phyloP scores from a whole-genome alignment of 1,140 invertebrate species.

The Drosophila pseudoananassae region DNA sequence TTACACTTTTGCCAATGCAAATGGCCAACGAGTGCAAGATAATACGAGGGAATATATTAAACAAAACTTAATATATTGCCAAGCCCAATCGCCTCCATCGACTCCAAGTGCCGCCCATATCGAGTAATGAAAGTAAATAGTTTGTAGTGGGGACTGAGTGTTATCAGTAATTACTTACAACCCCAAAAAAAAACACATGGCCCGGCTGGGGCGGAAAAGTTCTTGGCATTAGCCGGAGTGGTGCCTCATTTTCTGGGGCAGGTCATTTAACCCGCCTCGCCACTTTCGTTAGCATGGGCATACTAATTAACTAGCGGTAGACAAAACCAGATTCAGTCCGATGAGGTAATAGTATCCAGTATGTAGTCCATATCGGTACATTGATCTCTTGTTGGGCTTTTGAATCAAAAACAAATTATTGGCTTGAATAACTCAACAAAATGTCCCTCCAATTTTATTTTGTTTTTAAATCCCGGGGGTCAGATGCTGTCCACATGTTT shows the following conservation, averaged over 20 bases:
- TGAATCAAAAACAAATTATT: constrained; percentile 48
- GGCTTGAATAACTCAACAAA: constrained; percentile 16
- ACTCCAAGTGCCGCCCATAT: not conserved
- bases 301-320: constrained; percentile 57
- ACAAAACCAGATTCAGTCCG: constrained; percentile 24
- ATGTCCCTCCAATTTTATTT: not conserved
- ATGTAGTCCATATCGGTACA: constrained; percentile 6
- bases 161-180: constrained; percentile 44
- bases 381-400: constrained; percentile 18
- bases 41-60: constrained; percentile 8
- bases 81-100: not conserved
- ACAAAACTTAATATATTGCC: constrained; percentile 4
- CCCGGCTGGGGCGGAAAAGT: not conserved
- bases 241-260: constrained; percentile 45
- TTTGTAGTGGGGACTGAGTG: not conserved
- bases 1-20: constrained; percentile 37
- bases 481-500: constrained; percentile 63
- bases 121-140: constrained; percentile 12
- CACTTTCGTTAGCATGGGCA: constrained; percentile 64
- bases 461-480: constrained; percentile 11
- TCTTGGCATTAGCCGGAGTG: constrained; percentile 8
- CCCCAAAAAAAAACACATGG: constrained; percentile 24
- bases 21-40: constrained; percentile 13
- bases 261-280: constrained; percentile 67
- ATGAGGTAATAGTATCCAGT: constrained; percentile 63